These are phyloP conservation scores for Orthosia cruda DNA, from an alignment of 2,888 invertebrate species.

Conservation along the genomic window DNA sequence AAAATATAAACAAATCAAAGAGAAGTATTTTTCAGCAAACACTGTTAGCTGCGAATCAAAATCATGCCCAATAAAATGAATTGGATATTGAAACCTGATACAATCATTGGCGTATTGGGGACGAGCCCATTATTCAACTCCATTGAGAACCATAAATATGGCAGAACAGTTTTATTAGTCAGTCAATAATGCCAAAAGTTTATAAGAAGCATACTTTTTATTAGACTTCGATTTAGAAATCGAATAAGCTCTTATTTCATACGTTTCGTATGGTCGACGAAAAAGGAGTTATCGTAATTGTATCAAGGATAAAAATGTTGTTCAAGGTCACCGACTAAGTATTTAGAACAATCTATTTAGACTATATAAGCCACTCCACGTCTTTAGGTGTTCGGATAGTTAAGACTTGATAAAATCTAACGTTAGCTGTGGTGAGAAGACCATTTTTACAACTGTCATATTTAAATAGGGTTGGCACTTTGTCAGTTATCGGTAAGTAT, in stretches of 20 bases:
- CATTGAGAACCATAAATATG: constrained; percentile 32
- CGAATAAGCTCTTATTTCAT: not conserved
- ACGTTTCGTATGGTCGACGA: not conserved
- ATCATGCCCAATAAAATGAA: constrained; percentile 30
- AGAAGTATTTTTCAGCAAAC: not conserved
- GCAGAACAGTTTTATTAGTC: constrained; percentile 1
- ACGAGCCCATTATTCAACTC: constrained; percentile 17
- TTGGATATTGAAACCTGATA: constrained; percentile 48
- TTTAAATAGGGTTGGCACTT: constrained; percentile 5
- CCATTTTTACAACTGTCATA: not conserved
- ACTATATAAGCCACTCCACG: not conserved
- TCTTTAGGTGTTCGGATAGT: not conserved
- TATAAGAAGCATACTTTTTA: not conserved
- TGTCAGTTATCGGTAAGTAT: not conserved
- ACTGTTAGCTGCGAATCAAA: constrained; percentile 1
- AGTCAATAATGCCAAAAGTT: constrained; percentile 15
- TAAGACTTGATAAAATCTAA: not conserved
- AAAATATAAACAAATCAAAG: not conserved
- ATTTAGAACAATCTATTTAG: constrained; percentile 15
- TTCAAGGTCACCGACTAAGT: not conserved
- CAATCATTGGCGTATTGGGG: constrained; percentile 27
- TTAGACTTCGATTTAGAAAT: not conserved
- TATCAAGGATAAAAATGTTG: not conserved
- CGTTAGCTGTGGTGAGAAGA: not conserved
- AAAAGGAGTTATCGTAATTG: not conserved